A percentile compares a stretch with the other conserved stretches of the same genome.
Conservation (phyloP, 2,888 invertebrate genomes). For the Aphodius granarius region DNA sequence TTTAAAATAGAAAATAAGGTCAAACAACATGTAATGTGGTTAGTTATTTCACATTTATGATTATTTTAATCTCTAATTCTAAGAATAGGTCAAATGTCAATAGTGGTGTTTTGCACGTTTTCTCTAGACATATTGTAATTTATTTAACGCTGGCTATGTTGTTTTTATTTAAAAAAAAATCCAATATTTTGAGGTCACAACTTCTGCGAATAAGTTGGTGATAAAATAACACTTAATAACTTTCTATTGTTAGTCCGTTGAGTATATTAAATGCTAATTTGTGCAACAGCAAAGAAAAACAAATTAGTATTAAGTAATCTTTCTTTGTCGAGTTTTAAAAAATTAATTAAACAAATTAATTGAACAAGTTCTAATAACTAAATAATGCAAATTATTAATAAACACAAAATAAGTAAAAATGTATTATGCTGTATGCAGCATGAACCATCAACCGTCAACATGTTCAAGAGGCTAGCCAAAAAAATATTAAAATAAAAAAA, state of each 20-base stretch:
- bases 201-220: no score
- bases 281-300: not conserved
- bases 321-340: no score
- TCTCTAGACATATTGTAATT: not conserved
- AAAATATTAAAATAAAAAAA: no score
- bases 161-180: not conserved
- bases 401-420: no score
- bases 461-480: no score
- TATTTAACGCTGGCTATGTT: conserved; percentile 1
- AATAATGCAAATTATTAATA: no score
- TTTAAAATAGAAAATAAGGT: not conserved
- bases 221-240: not conserved
- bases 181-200: not conserved
- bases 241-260: not conserved
- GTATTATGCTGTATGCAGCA: no score
- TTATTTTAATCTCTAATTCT: not conserved
- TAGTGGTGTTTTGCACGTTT: no score
- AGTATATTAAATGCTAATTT: not conserved
- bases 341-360: no score
- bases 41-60: not conserved
- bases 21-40: not conserved
- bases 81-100: not conserved
- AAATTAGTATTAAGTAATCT: no score
- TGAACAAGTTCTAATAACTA: no score
- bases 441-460: no score